Base-by-base conservation (phyloP, 2,113 vertebrate genomes). In the Melanostigma gelatinosum region DNA sequence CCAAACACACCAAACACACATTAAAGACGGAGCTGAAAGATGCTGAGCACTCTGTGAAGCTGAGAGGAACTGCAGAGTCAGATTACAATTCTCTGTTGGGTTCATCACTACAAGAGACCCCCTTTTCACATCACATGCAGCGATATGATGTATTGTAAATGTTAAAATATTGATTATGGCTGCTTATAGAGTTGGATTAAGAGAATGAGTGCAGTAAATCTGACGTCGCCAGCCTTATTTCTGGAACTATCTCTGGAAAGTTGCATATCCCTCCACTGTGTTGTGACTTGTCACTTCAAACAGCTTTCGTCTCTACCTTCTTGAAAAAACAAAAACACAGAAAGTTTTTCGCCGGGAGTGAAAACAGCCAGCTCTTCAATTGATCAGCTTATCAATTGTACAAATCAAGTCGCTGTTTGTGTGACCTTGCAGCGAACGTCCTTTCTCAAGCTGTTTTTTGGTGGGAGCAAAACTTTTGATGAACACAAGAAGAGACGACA, bases 401-500 rank as follows among this genome's bases (percentile, higher is more conserved):
- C 38, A 48, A 36, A 78, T 24, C 16, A 60, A 57, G 62, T 75
- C 66, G 13, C 52, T 32, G 13, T 44, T 44, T 6, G 57, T 24
- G 81, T 84, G 81, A 83, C 82, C 86, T 79, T 83, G 82, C 0
- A 22, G 50, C 18, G n/a, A 75, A 71, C 10, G 18, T 29, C 73
- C 34, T 54, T 34, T 76, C 76, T 73, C 38, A 29, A 57, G 67
- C 7, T 3, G 61, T 34, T 83, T 66, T 24, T 24, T 16, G 4
- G 22, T 46, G 16, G 15, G 13, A 38, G 36, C 71, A 57, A 82
- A 10, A 10, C 72, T 82, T 86, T 75, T 77, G 84, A 87, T 63
- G 82, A 79, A 72, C 79, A 65, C 11, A 7, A 64, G 69, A 55
- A 7, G 5, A 70, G 54, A 76, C 67, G 24, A 52, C 62, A 4